Evolutionary conservation across 2,113 vertebrate species (phyloP).

Genomic region (human): GRCh38 chrX:124786001-124786500

Average conservation of each 20-base stretch:
- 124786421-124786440: not conserved
- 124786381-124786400: not conserved
- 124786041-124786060: not conserved
- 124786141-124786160: conserved; percentile 36
- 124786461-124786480: not conserved
- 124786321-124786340: not conserved
- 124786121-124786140: not conserved
- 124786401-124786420: not conserved
- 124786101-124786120: conserved; percentile 17
- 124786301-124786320: not conserved
- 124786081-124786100: conserved; percentile 3
- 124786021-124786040: conserved; percentile 5
- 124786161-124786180: not conserved
- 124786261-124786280: not conserved
- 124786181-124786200: not conserved
- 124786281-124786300: not conserved
- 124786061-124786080: conserved; percentile 34
- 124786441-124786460: not conserved
- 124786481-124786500: not conserved
- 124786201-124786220: conserved; percentile 14
- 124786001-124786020: conserved; percentile 1
- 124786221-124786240: conserved; percentile 8
- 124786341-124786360: conserved; percentile 14
- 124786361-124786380: conserved; percentile 22
- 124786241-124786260: conserved; percentile 8